phyloP scores from a whole-genome alignment of 2,888 invertebrate genomes.

The Scaeva pyrastri region DNA sequence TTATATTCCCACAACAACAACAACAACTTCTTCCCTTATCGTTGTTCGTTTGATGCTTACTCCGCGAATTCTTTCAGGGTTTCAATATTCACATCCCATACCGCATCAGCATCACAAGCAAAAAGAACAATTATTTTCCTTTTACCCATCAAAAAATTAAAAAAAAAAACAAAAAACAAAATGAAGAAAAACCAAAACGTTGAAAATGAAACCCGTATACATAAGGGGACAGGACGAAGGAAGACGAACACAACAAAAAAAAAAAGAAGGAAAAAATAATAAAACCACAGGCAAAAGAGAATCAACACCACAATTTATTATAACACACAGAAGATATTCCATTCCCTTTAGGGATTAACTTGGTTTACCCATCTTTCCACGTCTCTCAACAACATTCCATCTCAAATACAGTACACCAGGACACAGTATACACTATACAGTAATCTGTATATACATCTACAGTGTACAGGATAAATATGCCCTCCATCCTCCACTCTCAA shows the following conservation, averaged over 20 bases:
- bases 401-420: not conserved
- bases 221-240: not conserved
- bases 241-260: too few relatives aligned
- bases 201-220: conserved; percentile 31
- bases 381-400: conserved; percentile 26
- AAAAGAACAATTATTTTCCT: conserved; percentile 42
- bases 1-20: not conserved
- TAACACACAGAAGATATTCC: conserved; percentile 69
- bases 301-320: conserved; percentile 75
- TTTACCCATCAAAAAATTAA: conserved; percentile 26
- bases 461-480: not conserved
- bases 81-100: conserved; percentile 11
- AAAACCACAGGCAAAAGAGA: conserved; percentile 51
- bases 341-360: conserved; percentile 57
- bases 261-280: conserved; percentile 19
- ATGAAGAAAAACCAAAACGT: conserved; percentile 23
- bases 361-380: conserved; percentile 49
- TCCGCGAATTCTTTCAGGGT: not conserved
- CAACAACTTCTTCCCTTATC: not conserved
- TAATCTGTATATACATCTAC: too few relatives aligned
- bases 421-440: not conserved
- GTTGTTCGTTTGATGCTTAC: too few relatives aligned
- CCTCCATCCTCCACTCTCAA: conserved; percentile 15
- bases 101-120: conserved; percentile 11
- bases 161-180: too few relatives aligned